These are phyloP conservation scores for Drosophila affinis DNA, from an alignment of 2,888 invertebrate species.

Conservation along the genomic window DNA sequence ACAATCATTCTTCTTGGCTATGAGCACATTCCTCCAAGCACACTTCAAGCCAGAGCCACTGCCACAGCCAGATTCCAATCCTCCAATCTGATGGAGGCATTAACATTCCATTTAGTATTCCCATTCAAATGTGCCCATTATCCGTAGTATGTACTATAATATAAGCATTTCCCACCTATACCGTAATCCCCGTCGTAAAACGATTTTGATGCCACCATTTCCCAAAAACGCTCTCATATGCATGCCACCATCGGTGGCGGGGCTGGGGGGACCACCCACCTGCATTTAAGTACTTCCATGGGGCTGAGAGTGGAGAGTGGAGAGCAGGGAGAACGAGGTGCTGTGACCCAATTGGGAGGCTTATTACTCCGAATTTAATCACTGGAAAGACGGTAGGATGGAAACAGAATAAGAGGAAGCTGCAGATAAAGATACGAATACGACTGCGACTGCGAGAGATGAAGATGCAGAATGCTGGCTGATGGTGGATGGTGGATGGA, in stretches of 20 bases:
- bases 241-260: constrained; percentile 10
- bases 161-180: constrained; percentile 24
- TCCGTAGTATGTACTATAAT: no score
- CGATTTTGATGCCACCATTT: constrained; percentile 2
- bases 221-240: constrained; percentile 18
- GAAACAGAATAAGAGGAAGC: neutral
- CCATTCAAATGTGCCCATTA: constrained; percentile 3
- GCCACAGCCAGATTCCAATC: constrained; percentile 17
- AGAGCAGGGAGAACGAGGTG: constrained; percentile 5
- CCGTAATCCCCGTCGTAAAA: constrained; percentile 10
- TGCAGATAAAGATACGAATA: neutral
- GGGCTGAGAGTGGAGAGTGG: neutral
- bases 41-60: constrained; percentile 1
- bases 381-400: constrained; percentile 1
- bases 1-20: neutral
- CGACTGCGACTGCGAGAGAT: neutral
- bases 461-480: constrained; percentile 3
- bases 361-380: constrained; percentile 60
- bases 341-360: constrained; percentile 68
- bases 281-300: constrained; percentile 47
- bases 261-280: constrained; percentile 36
- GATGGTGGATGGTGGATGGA: neutral
- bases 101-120: constrained; percentile 19
- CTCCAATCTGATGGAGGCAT: constrained; percentile 9
- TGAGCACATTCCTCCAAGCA: neutral